phyloP scores from a whole-genome alignment of 2,797 vertebrate genomes.

The Discoglossus pictus region DNA sequence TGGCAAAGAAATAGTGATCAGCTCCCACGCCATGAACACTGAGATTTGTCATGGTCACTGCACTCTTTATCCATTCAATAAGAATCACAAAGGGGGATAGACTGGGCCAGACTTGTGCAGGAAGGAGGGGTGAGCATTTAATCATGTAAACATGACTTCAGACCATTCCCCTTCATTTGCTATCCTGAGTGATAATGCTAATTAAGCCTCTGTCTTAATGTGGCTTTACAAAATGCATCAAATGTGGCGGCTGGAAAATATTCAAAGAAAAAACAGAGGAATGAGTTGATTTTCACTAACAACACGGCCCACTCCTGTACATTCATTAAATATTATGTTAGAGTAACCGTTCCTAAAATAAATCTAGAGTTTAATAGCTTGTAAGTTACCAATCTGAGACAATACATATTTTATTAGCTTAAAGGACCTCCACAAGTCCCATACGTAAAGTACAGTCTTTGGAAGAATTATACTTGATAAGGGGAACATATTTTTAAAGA shows the following conservation, averaged over 20 bases:
- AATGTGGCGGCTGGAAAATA: slow-evolving; percentile 27
- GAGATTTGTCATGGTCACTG: slow-evolving; percentile 47
- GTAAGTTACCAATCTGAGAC: too few species aligned
- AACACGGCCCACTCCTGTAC: too few species aligned
- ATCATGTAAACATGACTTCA: slow-evolving; percentile 53
- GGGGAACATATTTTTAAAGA: too few species aligned
- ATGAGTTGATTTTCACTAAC: background rate
- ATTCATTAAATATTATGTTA: too few species aligned
- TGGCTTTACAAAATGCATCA: slow-evolving; percentile 34
- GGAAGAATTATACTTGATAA: too few species aligned
- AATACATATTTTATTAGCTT: too few species aligned
- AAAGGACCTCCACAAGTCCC: too few species aligned
- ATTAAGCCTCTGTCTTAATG: slow-evolving; percentile 47
- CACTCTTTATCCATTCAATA: slow-evolving; percentile 43
- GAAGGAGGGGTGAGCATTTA: slow-evolving; percentile 46
- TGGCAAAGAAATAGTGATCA: slow-evolving; percentile 43
- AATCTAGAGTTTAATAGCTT: too few species aligned
- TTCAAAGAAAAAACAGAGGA: slow-evolving; percentile 36
- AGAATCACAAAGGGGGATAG: slow-evolving; percentile 47
- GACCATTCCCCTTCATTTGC: slow-evolving; percentile 50
- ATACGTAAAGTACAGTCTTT: too few species aligned
- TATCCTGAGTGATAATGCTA: slow-evolving; percentile 43
- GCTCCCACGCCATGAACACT: slow-evolving; percentile 52
- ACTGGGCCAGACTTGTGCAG: slow-evolving; percentile 40
- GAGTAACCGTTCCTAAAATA: too few species aligned